Percentiles rank a stretch among this genome's conserved stretches.
phyloP scores from a whole-genome alignment of 2,113 vertebrate genomes.

The Tetraodon nigroviridis region DNA sequence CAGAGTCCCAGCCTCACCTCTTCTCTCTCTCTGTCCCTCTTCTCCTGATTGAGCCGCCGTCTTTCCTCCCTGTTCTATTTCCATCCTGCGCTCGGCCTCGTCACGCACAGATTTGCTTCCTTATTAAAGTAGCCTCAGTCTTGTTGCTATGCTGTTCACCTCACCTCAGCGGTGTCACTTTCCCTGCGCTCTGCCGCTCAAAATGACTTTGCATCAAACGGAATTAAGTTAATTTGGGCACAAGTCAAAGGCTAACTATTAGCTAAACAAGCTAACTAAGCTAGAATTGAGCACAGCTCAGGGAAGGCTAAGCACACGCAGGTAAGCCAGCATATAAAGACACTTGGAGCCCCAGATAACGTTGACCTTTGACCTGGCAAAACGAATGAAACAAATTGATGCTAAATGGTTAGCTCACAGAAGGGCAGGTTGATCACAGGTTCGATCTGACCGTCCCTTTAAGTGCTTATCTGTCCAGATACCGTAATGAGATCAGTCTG shows the following conservation, averaged over 20 bases:
- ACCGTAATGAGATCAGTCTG: no score
- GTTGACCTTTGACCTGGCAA: no score
- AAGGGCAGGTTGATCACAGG: no score
- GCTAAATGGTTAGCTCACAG: no score
- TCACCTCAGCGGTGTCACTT: neutral
- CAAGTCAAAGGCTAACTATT: neutral
- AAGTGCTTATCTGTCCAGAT: no score
- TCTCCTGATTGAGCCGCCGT: slow-evolving; percentile 6
- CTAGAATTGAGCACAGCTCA: no score
- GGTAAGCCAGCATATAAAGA: no score
- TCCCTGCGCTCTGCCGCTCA: neutral
- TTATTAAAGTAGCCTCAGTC: slow-evolving; percentile 5
- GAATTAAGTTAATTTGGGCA: neutral
- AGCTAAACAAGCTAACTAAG: no score
- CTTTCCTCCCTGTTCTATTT: slow-evolving; percentile 7
- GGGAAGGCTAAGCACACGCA: no score
- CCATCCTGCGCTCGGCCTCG: slow-evolving; percentile 1
- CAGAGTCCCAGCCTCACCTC: slow-evolving; percentile 33
- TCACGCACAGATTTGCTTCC: slow-evolving; percentile 7
- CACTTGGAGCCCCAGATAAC: no score
- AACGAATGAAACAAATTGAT: no score
- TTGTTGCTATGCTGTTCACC: neutral
- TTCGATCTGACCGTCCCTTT: no score
- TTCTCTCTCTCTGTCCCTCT: slow-evolving; percentile 7
- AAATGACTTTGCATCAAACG: neutral